phyloP scores from a whole-genome alignment of 1,140 invertebrate genomes.

The Xylocopa sonorina region DNA sequence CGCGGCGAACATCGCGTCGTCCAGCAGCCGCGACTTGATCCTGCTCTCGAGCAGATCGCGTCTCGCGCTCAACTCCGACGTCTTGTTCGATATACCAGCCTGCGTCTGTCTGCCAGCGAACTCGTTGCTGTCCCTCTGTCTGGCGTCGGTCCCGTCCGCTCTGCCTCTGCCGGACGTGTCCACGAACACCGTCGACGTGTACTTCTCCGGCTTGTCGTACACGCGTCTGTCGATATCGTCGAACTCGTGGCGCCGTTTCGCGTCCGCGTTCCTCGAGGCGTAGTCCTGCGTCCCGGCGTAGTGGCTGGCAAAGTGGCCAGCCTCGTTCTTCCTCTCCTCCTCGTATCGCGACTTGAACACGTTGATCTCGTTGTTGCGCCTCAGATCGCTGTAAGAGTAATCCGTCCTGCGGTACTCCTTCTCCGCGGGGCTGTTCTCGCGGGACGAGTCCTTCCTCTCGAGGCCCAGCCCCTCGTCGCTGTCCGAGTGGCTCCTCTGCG shows the following conservation, averaged over 20 bases:
- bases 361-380: slow-evolving; percentile 78
- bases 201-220: slow-evolving; percentile 75
- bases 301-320: slow-evolving; percentile 62
- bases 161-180: slow-evolving; percentile 84
- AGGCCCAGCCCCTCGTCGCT: slow-evolving; percentile 89
- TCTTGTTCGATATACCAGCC: slow-evolving; percentile 72
- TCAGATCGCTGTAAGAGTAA: slow-evolving; percentile 73
- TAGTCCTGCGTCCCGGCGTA: slow-evolving; percentile 65
- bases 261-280: slow-evolving; percentile 50
- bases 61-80: slow-evolving; percentile 86
- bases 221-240: slow-evolving; percentile 71
- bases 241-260: slow-evolving; percentile 68
- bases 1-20: slow-evolving; percentile 76
- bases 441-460: slow-evolving; percentile 83
- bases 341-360: slow-evolving; percentile 73
- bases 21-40: slow-evolving; percentile 84
- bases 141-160: slow-evolving; percentile 86
- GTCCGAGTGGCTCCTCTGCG: slow-evolving; percentile 84
- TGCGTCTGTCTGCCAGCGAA: slow-evolving; percentile 48
- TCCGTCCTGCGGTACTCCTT: slow-evolving; percentile 75
- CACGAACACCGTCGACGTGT: slow-evolving; percentile 80
- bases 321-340: slow-evolving; percentile 60
- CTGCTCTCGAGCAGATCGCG: slow-evolving; percentile 89
- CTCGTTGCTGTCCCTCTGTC: slow-evolving; percentile 80
- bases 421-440: slow-evolving; percentile 79